Base-by-base conservation (phyloP, 2,888 invertebrate genomes). In the Drosophila kanekoi region DNA sequence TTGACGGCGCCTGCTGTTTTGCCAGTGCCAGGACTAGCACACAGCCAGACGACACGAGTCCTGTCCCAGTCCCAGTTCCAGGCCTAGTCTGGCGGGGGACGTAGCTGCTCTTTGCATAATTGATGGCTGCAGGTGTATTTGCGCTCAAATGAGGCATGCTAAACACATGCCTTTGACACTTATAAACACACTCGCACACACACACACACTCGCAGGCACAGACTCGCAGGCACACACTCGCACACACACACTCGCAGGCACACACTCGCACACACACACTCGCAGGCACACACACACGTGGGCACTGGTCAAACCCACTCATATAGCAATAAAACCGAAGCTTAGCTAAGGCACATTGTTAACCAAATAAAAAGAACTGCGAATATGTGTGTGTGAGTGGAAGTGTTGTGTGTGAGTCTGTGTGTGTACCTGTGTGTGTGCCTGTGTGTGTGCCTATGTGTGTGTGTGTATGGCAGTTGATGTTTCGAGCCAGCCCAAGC, bases 51-150 rank as follows among this genome's bases (percentile, higher is more conserved):
- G 51, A 37, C 37, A 28, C 37, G 37, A 37, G n/a, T 37, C n/a
- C 37, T 6, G 4, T 13, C 23, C 51, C 14, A 28, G 38, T 28
- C 13, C 16, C 38, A n/a, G n/a, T n/a, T n/a, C n/a, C n/a, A 14
- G 38, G 23, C 38, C 37, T 1, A n/a, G 37, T 38, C 51, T 16
- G 38, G 38, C 23, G 28, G 28, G 28, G 28, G 28, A 28, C 38
- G 28, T 43, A 8, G 67, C 49, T 62, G 81, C 87, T 84, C 74
- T 87, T 78, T 86, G 80, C 87, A 89, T 86, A 86, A 86, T 86
- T 86, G 89, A 89, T 86, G 85, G 87, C 87, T 86, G 87, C 89
- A 86, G 85, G 89, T 86, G 89, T 81, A 87, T 85, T 89, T 85
- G 79, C 68, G 72, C 84, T 89, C 84, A 85, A 85, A 85, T 85